phyloP scores from a whole-genome alignment of 2,888 invertebrate species.

The Apotomis turbidana region DNA sequence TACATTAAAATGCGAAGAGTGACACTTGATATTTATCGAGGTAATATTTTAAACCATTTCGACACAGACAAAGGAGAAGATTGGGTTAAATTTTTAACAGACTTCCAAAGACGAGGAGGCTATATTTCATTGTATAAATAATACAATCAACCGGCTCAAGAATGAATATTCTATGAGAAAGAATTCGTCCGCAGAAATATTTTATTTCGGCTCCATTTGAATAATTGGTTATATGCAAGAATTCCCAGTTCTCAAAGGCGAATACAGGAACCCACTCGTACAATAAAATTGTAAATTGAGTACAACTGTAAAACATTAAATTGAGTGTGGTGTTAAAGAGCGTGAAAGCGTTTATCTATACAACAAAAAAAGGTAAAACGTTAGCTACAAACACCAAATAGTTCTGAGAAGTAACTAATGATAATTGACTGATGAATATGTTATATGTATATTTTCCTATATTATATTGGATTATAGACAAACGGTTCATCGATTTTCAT shows the following conservation, averaged over 20 bases:
- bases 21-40: background rate
- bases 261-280: conserved; percentile 3
- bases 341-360: background rate
- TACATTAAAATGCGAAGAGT: background rate
- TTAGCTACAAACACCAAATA: too few relatives aligned
- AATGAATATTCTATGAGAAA: conserved; percentile 22
- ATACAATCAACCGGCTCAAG: background rate
- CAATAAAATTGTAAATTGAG: conserved; percentile 31
- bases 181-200: conserved; percentile 22
- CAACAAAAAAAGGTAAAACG: too few relatives aligned
- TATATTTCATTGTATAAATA: background rate
- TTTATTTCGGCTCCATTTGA: conserved; percentile 27
- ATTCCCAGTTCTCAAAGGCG: conserved; percentile 11
- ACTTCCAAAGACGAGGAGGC: background rate
- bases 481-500: too few relatives aligned
- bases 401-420: too few relatives aligned
- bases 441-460: too few relatives aligned
- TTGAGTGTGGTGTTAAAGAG: background rate
- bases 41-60: background rate
- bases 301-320: conserved; percentile 4
- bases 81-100: background rate
- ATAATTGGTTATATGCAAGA: conserved; percentile 37
- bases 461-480: too few relatives aligned
- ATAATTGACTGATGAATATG: too few relatives aligned
- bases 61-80: background rate